Base-by-base conservation (phyloP, 2,113 vertebrate genomes). In the Anguilla rostrata region DNA sequence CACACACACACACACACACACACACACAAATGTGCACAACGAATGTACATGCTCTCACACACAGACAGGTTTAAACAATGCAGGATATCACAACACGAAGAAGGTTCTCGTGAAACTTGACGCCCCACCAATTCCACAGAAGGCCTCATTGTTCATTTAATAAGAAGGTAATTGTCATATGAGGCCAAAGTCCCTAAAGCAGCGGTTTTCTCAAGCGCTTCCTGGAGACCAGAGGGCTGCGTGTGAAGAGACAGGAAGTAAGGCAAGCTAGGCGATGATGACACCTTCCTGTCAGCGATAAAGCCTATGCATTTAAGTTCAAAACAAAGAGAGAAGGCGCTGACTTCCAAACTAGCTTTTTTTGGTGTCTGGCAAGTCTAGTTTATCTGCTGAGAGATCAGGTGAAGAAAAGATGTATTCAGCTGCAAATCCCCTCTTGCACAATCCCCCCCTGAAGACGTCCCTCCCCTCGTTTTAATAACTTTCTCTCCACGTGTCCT, bases 1-100 rank as follows among this genome's bases (percentile, higher is more conserved):
- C 43, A 4, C 43, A 57, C 39, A 78, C 14, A 53, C 46, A 87
- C 40, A 79, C 63, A n/a, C n/a, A 41, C 34, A 91, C 88, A 92
- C 88, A 91, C 92, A 91, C 90, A 91, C 91, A 20, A 14, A 20
- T 9, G 9, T 14, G 11, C 40, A 46, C 75, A 78, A 8, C 43
- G 3, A n/a, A 78, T 18, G 20, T 34, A 39, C 12, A 39, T 39
- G 29, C 83, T 4, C 22, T 26, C 18, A 78, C 60, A 84, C 66
- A 78, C 71, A 78, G 39, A 8, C 78, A 56, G 16, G 22, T 60
- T 49, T 53, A 53, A 41, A 78, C 53, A 60, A 46, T 46, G 20
- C 5, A 79, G 66, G 46, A 43, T 29, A 53, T 41, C 71, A 79
- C 71, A 85, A 39, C 9, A 39, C 2, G 0, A 75, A 75, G n/a